Base-by-base conservation (phyloP, 2,113 vertebrate genomes). In the Burhinus oedicnemus region DNA sequence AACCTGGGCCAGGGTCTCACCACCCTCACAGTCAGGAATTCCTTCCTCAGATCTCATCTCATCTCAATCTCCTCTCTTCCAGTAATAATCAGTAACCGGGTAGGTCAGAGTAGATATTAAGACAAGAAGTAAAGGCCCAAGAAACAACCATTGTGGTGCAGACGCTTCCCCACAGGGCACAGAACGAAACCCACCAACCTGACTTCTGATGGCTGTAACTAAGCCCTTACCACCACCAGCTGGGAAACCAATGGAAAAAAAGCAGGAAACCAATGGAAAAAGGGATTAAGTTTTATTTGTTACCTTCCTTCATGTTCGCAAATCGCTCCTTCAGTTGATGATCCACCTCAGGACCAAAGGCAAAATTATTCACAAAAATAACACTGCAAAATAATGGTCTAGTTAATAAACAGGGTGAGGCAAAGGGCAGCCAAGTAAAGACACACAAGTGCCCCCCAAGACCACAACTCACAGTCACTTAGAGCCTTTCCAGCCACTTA, bases 301-400 rank as follows among this genome's bases (percentile, higher is more conserved):
- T 97, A 99, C 99, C 99, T 99, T 99, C 99, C 98, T 99, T 99
- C 99, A 99, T 99, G 97, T 99, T 99, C 10, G 99, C 99, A 96
- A 99, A 99, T 62, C 99, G 98, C 95, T 99, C 99, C 98, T 99
- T 99, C 98, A 99, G 98, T 97, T 99, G 99, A 98, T 99, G 99
- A 99, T 99, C 99, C 98, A 99, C 99, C 98, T 99, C 99, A 96
- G 99, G 99, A 98, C 99, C 99, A 97, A 99, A 99, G 98, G 99
- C 99, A 99, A 99, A 99, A 97, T 99, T 99, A 99, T 99, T 99
- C 98, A 99, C 99, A 99, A 99, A 99, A 98, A 99, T 99, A 98
- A 99, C 99, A 98, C 99, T 99, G 98, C 94, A 98, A 98, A 97
- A 97, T 38, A 98, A 96, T 5, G 80, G 58, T 91, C 51, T 57